These are phyloP conservation scores for Balaeniceps rex DNA, from an alignment of 2,113 vertebrate species.

Conservation along the genomic window DNA sequence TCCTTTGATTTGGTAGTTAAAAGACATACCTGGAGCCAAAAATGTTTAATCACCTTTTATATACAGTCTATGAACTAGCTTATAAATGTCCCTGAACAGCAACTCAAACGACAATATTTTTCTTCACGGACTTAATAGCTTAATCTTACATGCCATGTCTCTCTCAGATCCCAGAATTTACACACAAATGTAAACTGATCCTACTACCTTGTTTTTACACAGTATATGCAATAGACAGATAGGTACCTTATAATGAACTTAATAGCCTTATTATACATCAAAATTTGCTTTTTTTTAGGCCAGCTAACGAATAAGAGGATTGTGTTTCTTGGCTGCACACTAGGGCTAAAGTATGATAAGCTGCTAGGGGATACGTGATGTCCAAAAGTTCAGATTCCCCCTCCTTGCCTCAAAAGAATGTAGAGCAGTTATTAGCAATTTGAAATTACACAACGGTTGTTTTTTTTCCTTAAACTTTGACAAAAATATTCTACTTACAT, in stretches of 20 bases:
- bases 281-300: neutral
- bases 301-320: conserved; percentile 24
- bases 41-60: neutral
- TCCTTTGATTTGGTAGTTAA: neutral
- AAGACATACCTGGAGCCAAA: neutral
- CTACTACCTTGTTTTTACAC: neutral
- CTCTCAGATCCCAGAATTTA: neutral
- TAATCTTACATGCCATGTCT: neutral
- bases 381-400: neutral
- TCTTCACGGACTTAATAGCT: neutral
- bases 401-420: neutral
- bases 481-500: neutral
- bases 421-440: neutral
- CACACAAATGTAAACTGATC: neutral
- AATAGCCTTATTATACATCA: neutral
- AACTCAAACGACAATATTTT: neutral
- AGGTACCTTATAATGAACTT: neutral
- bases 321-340: neutral
- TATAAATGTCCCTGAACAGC: neutral
- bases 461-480: neutral
- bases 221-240: neutral
- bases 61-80: neutral
- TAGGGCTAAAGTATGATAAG: neutral
- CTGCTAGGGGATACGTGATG: neutral
- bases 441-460: neutral